Percentiles rank a stretch among this genome's conserved stretches.
phyloP scores from a whole-genome alignment of 2,113 vertebrate genomes.

The Reinhardtius hippoglossoides region DNA sequence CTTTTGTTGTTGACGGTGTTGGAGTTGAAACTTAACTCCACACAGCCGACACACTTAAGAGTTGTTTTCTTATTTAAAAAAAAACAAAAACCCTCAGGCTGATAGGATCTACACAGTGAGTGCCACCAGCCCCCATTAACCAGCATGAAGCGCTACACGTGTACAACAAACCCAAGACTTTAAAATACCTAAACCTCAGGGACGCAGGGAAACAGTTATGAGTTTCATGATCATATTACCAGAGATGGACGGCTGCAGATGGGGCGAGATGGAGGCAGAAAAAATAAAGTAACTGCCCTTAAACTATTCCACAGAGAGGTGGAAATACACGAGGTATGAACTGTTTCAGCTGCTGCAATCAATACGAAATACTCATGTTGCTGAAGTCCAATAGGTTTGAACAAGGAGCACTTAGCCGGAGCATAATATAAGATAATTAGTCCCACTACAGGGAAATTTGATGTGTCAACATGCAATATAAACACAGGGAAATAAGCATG shows the following conservation, averaged over 20 bases:
- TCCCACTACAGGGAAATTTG: too few species aligned
- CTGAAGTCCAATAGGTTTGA: too few species aligned
- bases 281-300: neutral
- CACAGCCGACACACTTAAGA: neutral
- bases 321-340: too few species aligned
- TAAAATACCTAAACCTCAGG: slow-evolving; percentile 22
- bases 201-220: neutral
- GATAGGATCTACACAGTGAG: slow-evolving; percentile 61
- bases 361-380: too few species aligned
- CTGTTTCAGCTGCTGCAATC: too few species aligned
- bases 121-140: slow-evolving; percentile 66
- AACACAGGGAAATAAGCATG: too few species aligned
- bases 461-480: too few species aligned
- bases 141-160: slow-evolving; percentile 66
- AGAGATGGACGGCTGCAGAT: slow-evolving; percentile 11
- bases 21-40: neutral
- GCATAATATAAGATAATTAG: too few species aligned
- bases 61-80: slow-evolving; percentile 5
- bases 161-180: slow-evolving; percentile 31
- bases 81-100: neutral
- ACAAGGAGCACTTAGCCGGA: too few species aligned
- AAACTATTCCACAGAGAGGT: too few species aligned
- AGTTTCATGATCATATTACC: slow-evolving; percentile 10
- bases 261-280: neutral
- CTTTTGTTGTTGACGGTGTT: neutral